Evolutionary conservation across 2,888 invertebrate species (phyloP).

Genomic region (Venustoraphidia nigricollis): DNA sequence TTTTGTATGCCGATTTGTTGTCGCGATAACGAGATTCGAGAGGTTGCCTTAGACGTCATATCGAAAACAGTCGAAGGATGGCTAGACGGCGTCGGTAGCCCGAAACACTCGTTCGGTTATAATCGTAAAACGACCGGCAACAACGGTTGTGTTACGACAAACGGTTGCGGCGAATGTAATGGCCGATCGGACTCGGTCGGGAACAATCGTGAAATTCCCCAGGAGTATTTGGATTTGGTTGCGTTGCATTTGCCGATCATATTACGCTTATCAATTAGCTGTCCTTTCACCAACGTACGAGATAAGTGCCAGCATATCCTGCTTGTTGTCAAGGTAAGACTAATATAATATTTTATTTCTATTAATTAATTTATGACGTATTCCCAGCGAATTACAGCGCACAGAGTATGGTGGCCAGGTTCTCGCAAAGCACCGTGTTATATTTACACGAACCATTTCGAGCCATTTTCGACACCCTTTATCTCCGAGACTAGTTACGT

Average conservation of each 20-base stretch:
- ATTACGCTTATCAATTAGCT: constrained; percentile 37
- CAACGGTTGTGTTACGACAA: constrained; percentile 12
- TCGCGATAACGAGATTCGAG: constrained; percentile 32
- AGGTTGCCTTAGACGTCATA: constrained; percentile 33
- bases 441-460: no score
- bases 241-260: constrained; percentile 39
- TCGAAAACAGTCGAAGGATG: constrained; percentile 35
- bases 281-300: constrained; percentile 41
- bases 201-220: constrained; percentile 26
- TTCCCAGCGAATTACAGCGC: no score
- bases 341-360: not conserved
- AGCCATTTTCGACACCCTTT: no score
- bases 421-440: no score
- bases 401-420: no score
- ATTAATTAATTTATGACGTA: no score
- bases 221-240: constrained; percentile 34
- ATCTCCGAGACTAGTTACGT: no score
- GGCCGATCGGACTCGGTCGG: constrained; percentile 29
- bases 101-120: constrained; percentile 24
- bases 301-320: constrained; percentile 39
- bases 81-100: constrained; percentile 35
- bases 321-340: constrained; percentile 37
- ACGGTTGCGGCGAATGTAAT: constrained; percentile 13
- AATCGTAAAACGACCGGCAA: constrained; percentile 17
- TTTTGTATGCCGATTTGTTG: constrained; percentile 36